These are phyloP conservation scores for Pseudonaja textilis DNA, from an alignment of 2,113 vertebrate species.

Conservation along the genomic window DNA sequence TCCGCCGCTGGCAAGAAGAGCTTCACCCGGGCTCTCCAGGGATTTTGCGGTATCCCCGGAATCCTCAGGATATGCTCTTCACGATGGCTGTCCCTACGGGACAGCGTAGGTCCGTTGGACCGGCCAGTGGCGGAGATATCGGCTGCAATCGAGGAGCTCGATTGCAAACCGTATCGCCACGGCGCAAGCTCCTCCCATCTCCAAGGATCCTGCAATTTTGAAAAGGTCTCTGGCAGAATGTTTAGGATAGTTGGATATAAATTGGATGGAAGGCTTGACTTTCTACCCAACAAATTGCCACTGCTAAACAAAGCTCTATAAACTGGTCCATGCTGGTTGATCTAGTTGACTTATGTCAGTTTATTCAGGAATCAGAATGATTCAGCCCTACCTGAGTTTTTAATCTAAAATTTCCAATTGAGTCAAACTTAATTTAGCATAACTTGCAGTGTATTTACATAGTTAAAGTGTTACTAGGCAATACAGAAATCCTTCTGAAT, in stretches of 20 bases:
- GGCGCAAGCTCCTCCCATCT: too few relatives aligned
- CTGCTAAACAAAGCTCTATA: background rate
- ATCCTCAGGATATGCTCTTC: too few relatives aligned
- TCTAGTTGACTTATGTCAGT: background rate
- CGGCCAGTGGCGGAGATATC: too few relatives aligned
- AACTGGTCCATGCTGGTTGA: background rate
- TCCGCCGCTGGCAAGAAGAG: too few relatives aligned
- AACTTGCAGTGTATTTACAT: background rate
- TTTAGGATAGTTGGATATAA: background rate
- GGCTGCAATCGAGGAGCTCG: too few relatives aligned
- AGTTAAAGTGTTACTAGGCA: background rate
- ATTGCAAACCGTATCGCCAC: too few relatives aligned
- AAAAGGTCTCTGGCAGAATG: background rate
- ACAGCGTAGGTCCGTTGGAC: too few relatives aligned
- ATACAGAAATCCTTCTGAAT: background rate
- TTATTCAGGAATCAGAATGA: background rate
- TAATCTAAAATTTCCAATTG: background rate
- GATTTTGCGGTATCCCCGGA: too few relatives aligned
- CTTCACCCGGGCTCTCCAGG: too few relatives aligned
- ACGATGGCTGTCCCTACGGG: too few relatives aligned
- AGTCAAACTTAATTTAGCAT: background rate
- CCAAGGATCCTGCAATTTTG: background rate
- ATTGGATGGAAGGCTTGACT: background rate
- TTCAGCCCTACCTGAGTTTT: background rate
- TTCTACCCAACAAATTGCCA: background rate